phyloP scores from a whole-genome alignment of 1,140 invertebrate species.

The Drosophila kurseongensis region DNA sequence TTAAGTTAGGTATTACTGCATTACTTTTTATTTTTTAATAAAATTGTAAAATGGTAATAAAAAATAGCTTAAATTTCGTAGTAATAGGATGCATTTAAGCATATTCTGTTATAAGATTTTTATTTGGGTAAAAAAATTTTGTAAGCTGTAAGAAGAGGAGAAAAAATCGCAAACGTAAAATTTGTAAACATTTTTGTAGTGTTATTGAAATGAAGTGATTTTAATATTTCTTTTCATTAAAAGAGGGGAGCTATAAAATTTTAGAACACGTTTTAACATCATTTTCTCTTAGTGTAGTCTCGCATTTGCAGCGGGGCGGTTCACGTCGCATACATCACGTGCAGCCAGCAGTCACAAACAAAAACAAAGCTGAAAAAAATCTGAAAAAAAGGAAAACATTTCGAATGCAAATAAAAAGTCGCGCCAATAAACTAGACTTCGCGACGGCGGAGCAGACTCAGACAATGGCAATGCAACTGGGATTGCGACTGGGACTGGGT shows the following conservation, averaged over 20 bases:
- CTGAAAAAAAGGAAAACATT: constrained; percentile 48
- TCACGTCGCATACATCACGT: constrained; percentile 73
- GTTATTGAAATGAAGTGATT: too few species aligned
- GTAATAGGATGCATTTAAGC: too few species aligned
- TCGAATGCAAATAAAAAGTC: constrained; percentile 84
- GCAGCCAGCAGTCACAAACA: constrained; percentile 43
- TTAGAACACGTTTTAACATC: not conserved
- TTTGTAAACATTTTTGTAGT: too few species aligned
- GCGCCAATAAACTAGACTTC: constrained; percentile 84
- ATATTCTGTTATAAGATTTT: too few species aligned
- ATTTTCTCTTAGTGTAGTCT: constrained; percentile 3
- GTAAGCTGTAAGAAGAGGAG: too few species aligned
- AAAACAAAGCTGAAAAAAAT: constrained; percentile 27
- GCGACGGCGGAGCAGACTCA: constrained; percentile 57
- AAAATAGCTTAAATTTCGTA: too few species aligned
- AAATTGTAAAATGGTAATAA: too few species aligned
- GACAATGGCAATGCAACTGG: constrained; percentile 51
- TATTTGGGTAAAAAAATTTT: too few species aligned
- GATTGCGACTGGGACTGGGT: constrained; percentile 1
- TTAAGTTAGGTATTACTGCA: too few species aligned
- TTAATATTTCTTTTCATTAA: not conserved
- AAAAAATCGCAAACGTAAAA: too few species aligned
- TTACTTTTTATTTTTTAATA: too few species aligned
- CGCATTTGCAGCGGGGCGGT: constrained; percentile 17
- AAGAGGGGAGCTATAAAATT: not conserved